Base-by-base conservation (phyloP, 2,888 invertebrate species). In the Leptopilina drosophilae region DNA sequence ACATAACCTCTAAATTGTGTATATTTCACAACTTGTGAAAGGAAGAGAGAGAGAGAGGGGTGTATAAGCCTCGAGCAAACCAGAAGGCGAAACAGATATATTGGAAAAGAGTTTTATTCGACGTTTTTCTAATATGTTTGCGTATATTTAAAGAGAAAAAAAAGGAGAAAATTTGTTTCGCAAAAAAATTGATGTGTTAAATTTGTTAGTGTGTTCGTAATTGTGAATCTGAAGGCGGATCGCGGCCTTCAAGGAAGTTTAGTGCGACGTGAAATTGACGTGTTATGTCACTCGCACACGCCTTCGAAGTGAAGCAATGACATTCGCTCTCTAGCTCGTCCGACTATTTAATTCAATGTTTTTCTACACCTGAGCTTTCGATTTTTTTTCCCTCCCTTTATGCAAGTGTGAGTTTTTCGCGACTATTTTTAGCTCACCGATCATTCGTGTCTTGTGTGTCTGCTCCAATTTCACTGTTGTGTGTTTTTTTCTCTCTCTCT, bases 211-310 rank as follows among this genome's bases (percentile, higher is more conserved):
- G 42, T 42, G 49, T 69, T 15, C 5, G 11, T 14, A 20, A 53
- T 73, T 73, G 62, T 62, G 62, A 62, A 62, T 49, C 49, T 49
- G 49, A 49, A 49, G 49, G 49, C 20, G 15, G n/a, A 42, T n/a
- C 33, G n/a, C 69, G 73, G 73, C 73, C 73, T 73, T 73, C 73
- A 56, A 73, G 73, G 56, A 73, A 73, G 73, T 73, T 73, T 73
- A 53, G 73, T 73, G 73, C 53, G 73, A 73, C 73, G 73, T 73
- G 73, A 73, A 69, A 56, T 73, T 73, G 73, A 73, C 73, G 73
- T 73, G 73, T 73, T 73, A 73, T 73, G 73, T 73, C 73, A 73
- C 73, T 73, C 56, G 73, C 73, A 73, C 73, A 73, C 73, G 56
- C 73, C 73, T 73, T 73, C 53, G 49, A 62, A 73, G 33, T 73